Evolutionary conservation across 1,140 invertebrate species (phyloP), one percentile per base, ranked within the genome.

Genomic region (Drosophila guanche): DNA sequence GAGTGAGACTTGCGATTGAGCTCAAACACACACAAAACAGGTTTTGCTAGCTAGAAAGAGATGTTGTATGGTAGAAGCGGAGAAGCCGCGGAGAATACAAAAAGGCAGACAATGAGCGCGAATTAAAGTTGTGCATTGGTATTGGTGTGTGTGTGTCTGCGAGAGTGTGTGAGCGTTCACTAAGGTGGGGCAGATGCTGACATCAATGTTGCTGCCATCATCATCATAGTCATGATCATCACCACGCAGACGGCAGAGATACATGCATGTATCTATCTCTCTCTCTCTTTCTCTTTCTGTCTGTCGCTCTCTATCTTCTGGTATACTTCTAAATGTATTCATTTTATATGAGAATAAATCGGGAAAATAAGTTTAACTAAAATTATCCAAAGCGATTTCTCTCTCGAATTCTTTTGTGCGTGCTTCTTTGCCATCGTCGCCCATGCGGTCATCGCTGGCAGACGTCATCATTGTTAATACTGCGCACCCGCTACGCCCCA

Each of bases 71-170:
- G 10, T 10, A 66, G 70, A 72, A 69, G 62, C 58, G 55, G 60
- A 48, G 62, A 72, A 66, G 62, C 58, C 51, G 60, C 46, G 62
- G 73, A 66, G 51, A 12, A 37, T 37, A 37, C 33, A 37, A 37
- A 37, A 37, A 12, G 63, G 79, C 81, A 86, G 76, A 85, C 73
- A 81, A 81, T 86, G 79, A 85, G 73, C 77, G 81, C 83, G 79
- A 68, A 86, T 86, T 86, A 75, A 62, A 46, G 47, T 29, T 71
- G 51, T 20, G 40, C 29, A 71, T 68, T 33, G 29, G 37, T 48
- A n/a, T 62, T 12, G 14, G 40, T 61, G 51, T 43, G 33, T 56
- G 14, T 27, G 47, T 40, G 16, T 61, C 42, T 43, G 53, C 20
- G n/a, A 25, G 47, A 40, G 43, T 23, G 43, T 20, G 48, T 57